Evolutionary conservation across 2,113 vertebrate genomes (phyloP), one percentile per base, ranked within the genome.

Genomic region (Bambusicola thoracicus): DNA sequence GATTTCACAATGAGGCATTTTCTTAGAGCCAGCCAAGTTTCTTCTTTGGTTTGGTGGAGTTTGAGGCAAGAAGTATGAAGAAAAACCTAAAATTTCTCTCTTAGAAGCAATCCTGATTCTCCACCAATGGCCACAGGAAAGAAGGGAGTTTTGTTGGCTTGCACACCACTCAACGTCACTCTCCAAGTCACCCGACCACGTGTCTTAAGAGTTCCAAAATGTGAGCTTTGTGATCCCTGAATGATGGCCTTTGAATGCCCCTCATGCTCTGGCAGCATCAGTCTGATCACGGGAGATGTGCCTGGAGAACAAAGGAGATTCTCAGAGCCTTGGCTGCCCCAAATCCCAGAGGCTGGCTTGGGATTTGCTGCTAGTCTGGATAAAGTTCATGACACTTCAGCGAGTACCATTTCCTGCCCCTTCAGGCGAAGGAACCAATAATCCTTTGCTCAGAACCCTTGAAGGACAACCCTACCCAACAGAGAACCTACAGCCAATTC

Each of bases 91-190:
- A 40, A 29, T 16, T 55, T n/a, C 9, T 55, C 14, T 55, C 66
- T 51, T 2, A 8, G 5, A 15, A 67, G 41, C 58, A 40, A 29
- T 24, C 67, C 36, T 16, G 44, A 41, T 44, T 56, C 32, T 68
- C 21, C 53, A 43, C 32, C 63, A 36, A n/a, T 32, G n/a, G 38
- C 13, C 5, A 0, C 11, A 58, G 30, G 56, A 49, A 11, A 12
- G 49, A 24, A 63, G 67, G 21, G 30, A 32, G 15, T 51, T 72
- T 46, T 61, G 30, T 69, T 56, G 29, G 51, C 19, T 56, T 4
- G 1, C 21, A 61, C 21, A 0, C 8, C 9, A 0, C 30, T 34
- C 40, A 25, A 25, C 4, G 0, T 40, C 20, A 2, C 17, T 18
- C 44, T 70, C 73, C 18, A 2, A 34, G 36, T 62, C 62, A 53